Base-by-base conservation (phyloP, 2,888 invertebrate species). In the Drosophila austrosaltans region DNA sequence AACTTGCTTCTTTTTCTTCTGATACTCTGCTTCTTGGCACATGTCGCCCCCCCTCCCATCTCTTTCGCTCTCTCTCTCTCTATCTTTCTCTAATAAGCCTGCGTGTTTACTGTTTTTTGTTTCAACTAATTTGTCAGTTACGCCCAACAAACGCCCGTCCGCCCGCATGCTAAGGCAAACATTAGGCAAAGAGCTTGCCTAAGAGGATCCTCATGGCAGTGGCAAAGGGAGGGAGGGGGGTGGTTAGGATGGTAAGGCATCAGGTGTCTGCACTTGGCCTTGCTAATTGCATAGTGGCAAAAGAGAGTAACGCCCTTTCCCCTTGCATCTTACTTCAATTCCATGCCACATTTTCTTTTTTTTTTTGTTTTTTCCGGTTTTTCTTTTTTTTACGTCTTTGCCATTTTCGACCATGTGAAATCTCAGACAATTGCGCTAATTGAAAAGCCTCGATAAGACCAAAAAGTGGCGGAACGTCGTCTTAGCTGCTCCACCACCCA, bases 251-350 rank as follows among this genome's bases (percentile, higher is more conserved):
- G 30, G 30, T 16, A 58, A 73, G 80, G 87, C 80, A 78, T 72
- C 85, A 87, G 82, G 87, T 84, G 86, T 85, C 87, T 78, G 82
- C 82, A 84, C 82, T 82, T 82, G 82, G 84, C 84, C 82, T 75
- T 83, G 79, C 82, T 82, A 82, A 82, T 82, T 82, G 82, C 79
- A 86, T 63, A 75, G 75, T 75, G 69, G 12, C 30, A 59, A 16
- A 3, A 16, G 40, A 20, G 12, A 16, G 25, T 20, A 32, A n/a
- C 25, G 57, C 25, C 54, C 64, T 72, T 42, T 65, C 72, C 48
- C 53, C 30, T 53, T 20, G 16, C 40, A 36, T 25, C 22, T 20
- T 20, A 44, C 44, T 48, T 20, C 20, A 20, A 20, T 20, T 48
- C 44, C 10, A 36, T 36, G 36, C 36, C 36, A 36, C 36, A 36